These are phyloP conservation scores for Amphilophus citrinellus DNA, from an alignment of 2,113 vertebrate species.

Conservation along the genomic window DNA sequence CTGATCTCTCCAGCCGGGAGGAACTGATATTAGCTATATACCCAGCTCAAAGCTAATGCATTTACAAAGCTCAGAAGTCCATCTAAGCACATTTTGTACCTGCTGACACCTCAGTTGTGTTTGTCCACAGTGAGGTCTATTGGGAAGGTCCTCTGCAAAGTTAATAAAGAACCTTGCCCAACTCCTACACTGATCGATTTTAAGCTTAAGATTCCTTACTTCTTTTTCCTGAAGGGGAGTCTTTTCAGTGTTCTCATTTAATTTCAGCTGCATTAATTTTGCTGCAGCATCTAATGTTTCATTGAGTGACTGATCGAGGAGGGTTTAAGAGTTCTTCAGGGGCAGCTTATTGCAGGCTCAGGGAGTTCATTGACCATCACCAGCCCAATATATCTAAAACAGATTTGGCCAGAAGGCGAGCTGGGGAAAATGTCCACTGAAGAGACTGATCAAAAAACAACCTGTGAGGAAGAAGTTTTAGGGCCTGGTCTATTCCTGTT, in stretches of 20 bases:
- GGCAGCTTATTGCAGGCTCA: constrained; percentile 50
- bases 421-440: background rate
- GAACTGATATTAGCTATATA: constrained; percentile 58
- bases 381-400: constrained; percentile 23
- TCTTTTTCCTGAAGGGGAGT: constrained; percentile 53
- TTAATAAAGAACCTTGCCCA: constrained; percentile 71
- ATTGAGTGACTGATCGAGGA: constrained; percentile 55
- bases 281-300: constrained; percentile 68
- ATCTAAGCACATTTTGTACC: constrained; percentile 73
- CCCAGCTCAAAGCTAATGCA: constrained; percentile 59
- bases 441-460: background rate
- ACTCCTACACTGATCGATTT: constrained; percentile 70
- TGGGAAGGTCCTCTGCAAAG: constrained; percentile 71
- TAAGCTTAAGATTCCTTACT: constrained; percentile 51
- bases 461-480: background rate
- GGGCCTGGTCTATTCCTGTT: background rate
- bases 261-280: constrained; percentile 69
- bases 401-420: background rate
- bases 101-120: constrained; percentile 77
- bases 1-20: constrained; percentile 41
- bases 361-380: constrained; percentile 43
- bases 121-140: constrained; percentile 52
- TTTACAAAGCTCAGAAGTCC: constrained; percentile 72
- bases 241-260: constrained; percentile 68
- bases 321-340: constrained; percentile 56